Evolutionary conservation across 1,140 invertebrate genomes (phyloP), one percentile per base, ranked within the genome.

Genomic region (Microplitis mediator): DNA sequence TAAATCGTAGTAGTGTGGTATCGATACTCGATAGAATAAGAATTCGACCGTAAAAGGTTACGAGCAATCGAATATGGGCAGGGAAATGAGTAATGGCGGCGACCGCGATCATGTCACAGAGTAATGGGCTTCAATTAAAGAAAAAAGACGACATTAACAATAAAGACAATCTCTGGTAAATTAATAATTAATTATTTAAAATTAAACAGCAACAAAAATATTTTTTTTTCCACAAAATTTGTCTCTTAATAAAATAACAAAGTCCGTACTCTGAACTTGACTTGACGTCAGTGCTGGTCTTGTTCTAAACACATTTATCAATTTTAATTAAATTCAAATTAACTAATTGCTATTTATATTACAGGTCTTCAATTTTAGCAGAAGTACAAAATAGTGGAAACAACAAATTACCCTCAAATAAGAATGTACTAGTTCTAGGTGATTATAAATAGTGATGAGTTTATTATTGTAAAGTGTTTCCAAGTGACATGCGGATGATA

Each of bases 361-460:
- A 72, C 87, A 97, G 96, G 96, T 95, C 95, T 76, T 92, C 93
- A 77, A 97, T 97, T 83, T 90, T 98, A 85, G 93, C 94, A 80
- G 96, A 98, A 88, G 96, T 98, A 79, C 95, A 97, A 89, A 95
- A 95, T 83, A 95, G 95, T 88, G 94, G 95, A 77, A 96, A 93
- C 87, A 95, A 95, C 79, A 97, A 97, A 89, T 89, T 98, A 87
- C 95, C 95, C 79, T 94, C 95, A 74, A 95, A 94, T 82, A 97
- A 97, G 90, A 95, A 95, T 87, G 91, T 98, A 76, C 88, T 97
- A 84, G 95, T 97, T 75, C 88, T 97, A 88, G 96, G 91, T 92
- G 85, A 35, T 75, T 64, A 50, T 54, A 39, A 72, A n/a, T 14
- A 23, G 31, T 51, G 3, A 35, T 51, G 35, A 36, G n/a, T 54